phyloP scores from a whole-genome alignment of 2,888 invertebrate species.

The Ganaspis brasiliensis region DNA sequence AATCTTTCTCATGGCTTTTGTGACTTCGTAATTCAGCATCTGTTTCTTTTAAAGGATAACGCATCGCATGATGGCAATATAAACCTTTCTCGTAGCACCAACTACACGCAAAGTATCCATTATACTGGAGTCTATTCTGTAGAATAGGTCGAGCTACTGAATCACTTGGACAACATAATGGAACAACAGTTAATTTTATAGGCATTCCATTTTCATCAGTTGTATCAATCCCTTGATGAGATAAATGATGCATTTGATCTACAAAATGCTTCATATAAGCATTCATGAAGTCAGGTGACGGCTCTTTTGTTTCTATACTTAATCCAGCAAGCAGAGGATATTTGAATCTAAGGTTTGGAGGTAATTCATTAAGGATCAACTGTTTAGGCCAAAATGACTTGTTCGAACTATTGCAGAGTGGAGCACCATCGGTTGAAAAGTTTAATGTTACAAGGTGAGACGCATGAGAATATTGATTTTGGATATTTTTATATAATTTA shows the following conservation, averaged over 20 bases:
- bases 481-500: background rate
- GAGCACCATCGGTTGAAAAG: slow-evolving; percentile 44
- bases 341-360: background rate
- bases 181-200: slow-evolving; percentile 48
- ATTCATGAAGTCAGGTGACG: slow-evolving; percentile 6
- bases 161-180: slow-evolving; percentile 54
- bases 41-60: slow-evolving; percentile 44
- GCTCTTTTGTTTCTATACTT: background rate
- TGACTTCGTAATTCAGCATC: slow-evolving; percentile 38
- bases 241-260: background rate
- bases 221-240: slow-evolving; percentile 39
- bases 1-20: slow-evolving; percentile 11
- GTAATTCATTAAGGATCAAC: slow-evolving; percentile 16
- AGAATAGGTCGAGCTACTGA: slow-evolving; percentile 54
- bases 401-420: slow-evolving; percentile 27
- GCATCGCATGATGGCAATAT: slow-evolving; percentile 35
- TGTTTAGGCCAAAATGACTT: slow-evolving; percentile 37
- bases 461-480: background rate
- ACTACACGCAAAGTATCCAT: slow-evolving; percentile 56
- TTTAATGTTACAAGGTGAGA: slow-evolving; percentile 1
- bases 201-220: slow-evolving; percentile 25
- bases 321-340: slow-evolving; percentile 13
- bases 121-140: slow-evolving; percentile 54
- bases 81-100: slow-evolving; percentile 52
- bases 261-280: slow-evolving; percentile 1